Conservation (phyloP, 2,113 vertebrate species). For the Cyrtonyx montezumae region DNA sequence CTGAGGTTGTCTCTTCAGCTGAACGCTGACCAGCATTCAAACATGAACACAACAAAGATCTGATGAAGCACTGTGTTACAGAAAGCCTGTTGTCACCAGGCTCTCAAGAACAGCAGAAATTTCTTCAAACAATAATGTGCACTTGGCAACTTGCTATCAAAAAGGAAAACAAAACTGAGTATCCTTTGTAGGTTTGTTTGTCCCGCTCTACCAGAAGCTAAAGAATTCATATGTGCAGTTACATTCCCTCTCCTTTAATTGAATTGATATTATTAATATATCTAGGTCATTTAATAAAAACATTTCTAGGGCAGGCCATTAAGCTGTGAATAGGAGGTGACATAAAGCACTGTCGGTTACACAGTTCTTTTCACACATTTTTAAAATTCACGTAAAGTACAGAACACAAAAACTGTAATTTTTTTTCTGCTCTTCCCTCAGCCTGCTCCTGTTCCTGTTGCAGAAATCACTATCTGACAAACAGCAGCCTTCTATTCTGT, state of each 20-base stretch:
- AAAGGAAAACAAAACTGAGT: not conserved
- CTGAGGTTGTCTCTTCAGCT: not conserved
- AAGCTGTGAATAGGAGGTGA: conserved; percentile 3
- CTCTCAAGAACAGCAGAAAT: not conserved
- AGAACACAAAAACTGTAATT: not conserved
- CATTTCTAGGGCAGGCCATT: conserved; percentile 49
- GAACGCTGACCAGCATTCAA: not conserved
- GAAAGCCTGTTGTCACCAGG: not conserved
- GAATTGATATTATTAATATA: conserved; percentile 51
- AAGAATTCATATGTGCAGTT: not conserved
- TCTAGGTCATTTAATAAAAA: conserved; percentile 57
- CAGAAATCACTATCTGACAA: not conserved
- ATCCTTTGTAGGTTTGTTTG: not conserved
- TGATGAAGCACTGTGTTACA: not conserved
- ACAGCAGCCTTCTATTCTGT: not conserved
- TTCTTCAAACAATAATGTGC: not conserved
- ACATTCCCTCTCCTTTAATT: not conserved
- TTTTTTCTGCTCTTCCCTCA: not conserved
- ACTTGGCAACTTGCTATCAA: not conserved
- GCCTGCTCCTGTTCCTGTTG: not conserved
- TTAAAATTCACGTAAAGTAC: not conserved
- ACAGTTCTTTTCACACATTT: not conserved
- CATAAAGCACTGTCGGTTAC: not conserved
- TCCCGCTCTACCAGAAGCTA: not conserved
- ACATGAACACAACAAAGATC: not conserved